Conservation (phyloP, 2,113 vertebrate genomes). For the Lathamus discolor region DNA sequence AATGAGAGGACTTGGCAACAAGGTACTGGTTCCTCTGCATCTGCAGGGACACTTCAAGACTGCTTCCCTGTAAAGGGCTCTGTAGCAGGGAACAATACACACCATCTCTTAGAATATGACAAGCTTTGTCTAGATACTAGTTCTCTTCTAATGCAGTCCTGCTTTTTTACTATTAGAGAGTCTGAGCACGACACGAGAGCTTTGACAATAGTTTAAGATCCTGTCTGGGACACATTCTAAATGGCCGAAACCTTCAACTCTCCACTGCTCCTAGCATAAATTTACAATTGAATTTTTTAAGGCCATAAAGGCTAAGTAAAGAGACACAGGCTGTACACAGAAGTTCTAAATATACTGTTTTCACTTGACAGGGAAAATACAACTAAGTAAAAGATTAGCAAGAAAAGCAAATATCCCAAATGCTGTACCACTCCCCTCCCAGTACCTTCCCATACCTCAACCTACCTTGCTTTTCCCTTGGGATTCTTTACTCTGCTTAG, state of each 20-base stretch:
- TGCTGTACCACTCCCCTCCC: not conserved
- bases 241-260: not conserved
- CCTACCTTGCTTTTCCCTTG: not conserved
- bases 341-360: not conserved
- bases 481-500: constrained; percentile 28
- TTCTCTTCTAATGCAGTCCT: not conserved
- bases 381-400: not conserved
- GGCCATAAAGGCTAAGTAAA: not conserved
- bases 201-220: not conserved
- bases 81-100: not conserved
- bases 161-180: not conserved
- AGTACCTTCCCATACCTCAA: not conserved
- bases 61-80: not conserved
- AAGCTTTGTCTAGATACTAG: not conserved
- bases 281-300: not conserved
- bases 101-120: not conserved
- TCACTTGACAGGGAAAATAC: not conserved
- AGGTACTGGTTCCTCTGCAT: not conserved
- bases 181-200: not conserved
- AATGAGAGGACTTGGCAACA: not conserved
- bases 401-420: not conserved
- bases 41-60: not conserved
- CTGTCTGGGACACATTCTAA: not conserved
- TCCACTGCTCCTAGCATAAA: not conserved
- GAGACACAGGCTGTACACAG: not conserved